Percentiles rank a stretch among this genome's conserved stretches.
Evolutionary conservation across 2,113 vertebrate genomes (phyloP).

Genomic region (Ovibos moschatus): DNA sequence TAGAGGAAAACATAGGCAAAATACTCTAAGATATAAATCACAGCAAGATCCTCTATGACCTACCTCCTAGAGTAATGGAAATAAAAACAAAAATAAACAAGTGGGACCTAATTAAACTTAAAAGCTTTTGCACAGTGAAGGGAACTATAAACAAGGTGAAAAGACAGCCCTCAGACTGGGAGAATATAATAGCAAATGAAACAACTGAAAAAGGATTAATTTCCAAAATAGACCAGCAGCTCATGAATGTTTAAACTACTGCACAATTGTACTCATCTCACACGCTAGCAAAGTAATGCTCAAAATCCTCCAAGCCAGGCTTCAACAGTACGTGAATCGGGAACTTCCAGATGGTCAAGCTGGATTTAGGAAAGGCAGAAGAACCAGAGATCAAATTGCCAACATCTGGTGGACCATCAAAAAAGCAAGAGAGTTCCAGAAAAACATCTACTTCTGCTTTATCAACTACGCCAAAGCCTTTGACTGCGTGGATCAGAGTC

Average conservation of each 20-base stretch:
- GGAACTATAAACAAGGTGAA: neutral
- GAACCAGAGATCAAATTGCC: neutral
- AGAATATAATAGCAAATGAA: neutral
- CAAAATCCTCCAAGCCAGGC: neutral
- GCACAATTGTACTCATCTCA: neutral
- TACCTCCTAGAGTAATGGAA: neutral
- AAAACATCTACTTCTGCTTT: neutral
- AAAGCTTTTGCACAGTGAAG: neutral
- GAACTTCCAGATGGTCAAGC: neutral
- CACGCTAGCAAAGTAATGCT: neutral
- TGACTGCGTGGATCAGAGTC: neutral
- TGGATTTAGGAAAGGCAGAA: neutral
- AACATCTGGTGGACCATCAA: neutral
- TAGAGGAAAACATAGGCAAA: neutral
- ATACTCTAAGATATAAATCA: neutral
- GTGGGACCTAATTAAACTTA: neutral
- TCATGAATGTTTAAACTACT: neutral
- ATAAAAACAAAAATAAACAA: neutral
- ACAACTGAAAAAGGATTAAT: neutral
- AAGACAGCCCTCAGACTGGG: neutral
- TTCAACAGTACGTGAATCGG: accelerated
- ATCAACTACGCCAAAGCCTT: neutral
- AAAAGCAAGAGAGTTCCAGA: neutral
- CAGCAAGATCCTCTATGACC: neutral
- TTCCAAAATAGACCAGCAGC: neutral